Evolutionary conservation across 2,113 vertebrate species (phyloP), one percentile per base, ranked within the genome.

Genomic region (Lasiurus borealis): DNA sequence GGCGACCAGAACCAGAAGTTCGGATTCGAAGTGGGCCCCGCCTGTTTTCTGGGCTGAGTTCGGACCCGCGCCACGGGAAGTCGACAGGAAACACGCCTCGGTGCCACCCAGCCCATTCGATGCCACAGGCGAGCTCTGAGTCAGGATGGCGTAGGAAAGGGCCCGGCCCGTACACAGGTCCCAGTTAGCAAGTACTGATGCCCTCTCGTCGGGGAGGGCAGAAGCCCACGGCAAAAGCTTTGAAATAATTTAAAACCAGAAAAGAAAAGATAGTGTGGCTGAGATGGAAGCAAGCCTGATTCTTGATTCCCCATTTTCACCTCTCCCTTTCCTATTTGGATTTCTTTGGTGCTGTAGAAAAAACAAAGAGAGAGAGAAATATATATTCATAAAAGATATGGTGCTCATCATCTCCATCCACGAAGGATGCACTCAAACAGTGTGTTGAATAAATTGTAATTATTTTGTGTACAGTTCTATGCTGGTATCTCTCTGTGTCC

Each of bases 51-150:
- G 97, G 99, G 99, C 98, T 99, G 99, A 99, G 96, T 97, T 97
- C 95, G 96, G 94, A 98, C 89, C 98, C 98, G 98, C 97, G 98
- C 97, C 98, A 97, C 97, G 98, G 97, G 86, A 97, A 96, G 87
- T 64, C 97, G 98, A 98, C 97, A 98, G 96, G 98, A 95, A 98
- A 98, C 98, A 97, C 98, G 98, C 97, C 97, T 98, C 98, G 99
- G 98, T 98, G 98, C 98, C 98, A 98, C 98, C 98, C 98, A 98
- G 40, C 97, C 97, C 98, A 98, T 98, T 98, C 98, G 98, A 98
- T 98, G 99, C 99, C 99, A 99, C 99, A 99, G 99, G 99, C 99
- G 99, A 99, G 99, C 99, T 99, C 99, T 99, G 99, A 99, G 98
- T 98, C 97, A 97, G 98, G 98, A 98, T 98, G 99, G 98, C 98